A percentile compares a stretch with the other conserved stretches of the same genome.
phyloP scores from a whole-genome alignment of 1,140 invertebrate species.

The Bradysia coprophila region DNA sequence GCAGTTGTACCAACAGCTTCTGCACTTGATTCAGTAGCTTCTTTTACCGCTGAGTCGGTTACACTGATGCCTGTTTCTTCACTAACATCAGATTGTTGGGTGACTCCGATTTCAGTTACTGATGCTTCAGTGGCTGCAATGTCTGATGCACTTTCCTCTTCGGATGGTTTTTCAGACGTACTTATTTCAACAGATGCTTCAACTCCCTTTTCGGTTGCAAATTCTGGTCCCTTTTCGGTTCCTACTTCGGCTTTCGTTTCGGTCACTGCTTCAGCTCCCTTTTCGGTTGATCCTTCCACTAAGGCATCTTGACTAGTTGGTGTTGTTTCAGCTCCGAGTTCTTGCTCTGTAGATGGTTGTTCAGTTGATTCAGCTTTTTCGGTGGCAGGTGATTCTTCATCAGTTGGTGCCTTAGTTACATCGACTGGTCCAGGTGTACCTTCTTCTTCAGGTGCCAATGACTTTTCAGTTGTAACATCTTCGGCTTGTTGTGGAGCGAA shows the following conservation, averaged over 20 bases:
- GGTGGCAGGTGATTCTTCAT: too few species aligned
- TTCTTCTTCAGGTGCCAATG: neutral
- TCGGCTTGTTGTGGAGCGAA: neutral
- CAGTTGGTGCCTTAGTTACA: neutral
- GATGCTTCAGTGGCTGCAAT: neutral
- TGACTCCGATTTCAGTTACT: too few species aligned
- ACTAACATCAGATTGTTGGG: too few species aligned
- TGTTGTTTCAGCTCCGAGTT: too few species aligned
- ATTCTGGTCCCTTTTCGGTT: too few species aligned
- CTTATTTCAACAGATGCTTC: neutral
- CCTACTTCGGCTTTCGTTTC: neutral
- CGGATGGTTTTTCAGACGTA: neutral
- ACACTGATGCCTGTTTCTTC: too few species aligned
- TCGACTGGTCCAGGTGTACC: neutral
- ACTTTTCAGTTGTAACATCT: neutral
- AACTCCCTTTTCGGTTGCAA: too few species aligned
- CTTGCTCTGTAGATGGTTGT: neutral
- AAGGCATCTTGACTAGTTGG: too few species aligned
- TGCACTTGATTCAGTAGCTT: too few species aligned
- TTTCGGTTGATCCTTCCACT: neutral
- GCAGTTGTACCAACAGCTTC: too few species aligned
- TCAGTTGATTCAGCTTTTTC: neutral
- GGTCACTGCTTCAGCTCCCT: neutral
- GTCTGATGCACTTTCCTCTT: neutral
- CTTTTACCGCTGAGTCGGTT: too few species aligned